Evolutionary conservation across 2,888 invertebrate genomes (phyloP).

Genomic region (Nephrotoma guestfalica): DNA sequence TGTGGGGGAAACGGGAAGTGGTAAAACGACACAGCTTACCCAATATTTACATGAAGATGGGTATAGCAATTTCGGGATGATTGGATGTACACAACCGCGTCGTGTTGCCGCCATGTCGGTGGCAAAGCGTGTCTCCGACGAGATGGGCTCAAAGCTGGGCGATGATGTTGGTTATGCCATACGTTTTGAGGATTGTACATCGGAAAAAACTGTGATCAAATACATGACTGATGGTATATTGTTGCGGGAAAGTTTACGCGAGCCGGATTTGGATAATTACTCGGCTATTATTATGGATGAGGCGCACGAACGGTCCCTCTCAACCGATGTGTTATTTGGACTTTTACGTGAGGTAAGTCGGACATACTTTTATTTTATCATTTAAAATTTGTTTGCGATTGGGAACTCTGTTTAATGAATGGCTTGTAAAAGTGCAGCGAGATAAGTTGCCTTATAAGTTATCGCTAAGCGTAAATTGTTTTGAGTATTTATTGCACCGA

Average conservation of each 20-base stretch:
- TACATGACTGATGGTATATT: slow-evolving; percentile 99
- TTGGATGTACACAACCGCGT: slow-evolving; percentile 96
- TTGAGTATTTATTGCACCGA: too few relatives aligned
- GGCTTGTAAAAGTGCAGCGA: background rate
- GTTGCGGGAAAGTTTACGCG: slow-evolving; percentile 86
- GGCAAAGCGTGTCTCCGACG: slow-evolving; percentile 96
- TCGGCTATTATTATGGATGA: slow-evolving; percentile 99
- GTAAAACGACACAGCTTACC: slow-evolving; percentile 92
- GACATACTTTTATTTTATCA: background rate
- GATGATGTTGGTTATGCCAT: slow-evolving; percentile 98
- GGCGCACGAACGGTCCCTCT: slow-evolving; percentile 95
- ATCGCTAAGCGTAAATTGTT: background rate
- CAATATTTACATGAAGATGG: slow-evolving; percentile 97
- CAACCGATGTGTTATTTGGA: slow-evolving; percentile 97
- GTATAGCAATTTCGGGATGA: slow-evolving; percentile 79
- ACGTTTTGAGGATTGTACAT: slow-evolving; percentile 98
- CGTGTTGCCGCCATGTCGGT: slow-evolving; percentile 99
- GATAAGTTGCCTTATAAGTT: background rate
- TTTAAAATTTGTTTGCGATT: background rate
- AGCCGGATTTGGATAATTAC: slow-evolving; percentile 93
- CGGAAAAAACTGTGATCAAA: slow-evolving; percentile 82
- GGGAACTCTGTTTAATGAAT: background rate
- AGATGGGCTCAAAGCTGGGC: slow-evolving; percentile 78
- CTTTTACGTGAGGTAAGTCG: slow-evolving; percentile 71
- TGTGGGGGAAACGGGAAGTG: slow-evolving; percentile 49